These are phyloP conservation scores for Conus canariensis DNA, from an alignment of 2,888 invertebrate species.

Conservation along the genomic window DNA sequence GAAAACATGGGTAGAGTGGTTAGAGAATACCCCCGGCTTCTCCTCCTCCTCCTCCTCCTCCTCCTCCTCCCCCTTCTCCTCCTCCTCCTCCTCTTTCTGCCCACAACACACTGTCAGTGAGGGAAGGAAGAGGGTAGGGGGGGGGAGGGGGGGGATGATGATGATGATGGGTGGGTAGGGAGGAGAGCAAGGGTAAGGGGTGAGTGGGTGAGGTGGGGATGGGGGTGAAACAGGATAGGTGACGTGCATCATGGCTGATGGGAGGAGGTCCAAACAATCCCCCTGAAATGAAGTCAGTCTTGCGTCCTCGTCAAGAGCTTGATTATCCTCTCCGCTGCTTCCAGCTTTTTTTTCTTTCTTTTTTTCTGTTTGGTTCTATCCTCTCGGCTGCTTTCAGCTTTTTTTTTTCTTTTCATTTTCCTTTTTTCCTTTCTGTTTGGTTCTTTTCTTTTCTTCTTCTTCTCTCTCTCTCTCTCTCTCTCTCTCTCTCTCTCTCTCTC, in stretches of 20 bases:
- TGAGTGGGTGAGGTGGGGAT: background rate
- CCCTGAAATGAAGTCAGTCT: slow-evolving; percentile 19
- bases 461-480: too few species aligned
- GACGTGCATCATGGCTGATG: background rate
- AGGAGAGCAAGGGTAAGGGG: background rate
- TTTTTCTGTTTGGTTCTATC: background rate
- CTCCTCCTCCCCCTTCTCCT: background rate
- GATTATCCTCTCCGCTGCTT: slow-evolving; percentile 22
- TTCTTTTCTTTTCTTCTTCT: too few species aligned
- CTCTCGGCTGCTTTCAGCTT: background rate
- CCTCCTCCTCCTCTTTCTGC: too few species aligned
- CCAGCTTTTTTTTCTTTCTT: background rate
- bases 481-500: too few species aligned
- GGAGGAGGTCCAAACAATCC: slow-evolving; percentile 15
- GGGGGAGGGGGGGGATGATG: background rate
- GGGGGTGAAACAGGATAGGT: background rate
- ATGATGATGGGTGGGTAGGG: too few species aligned
- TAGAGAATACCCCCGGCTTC: slow-evolving; percentile 1
- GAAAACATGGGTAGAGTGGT: slow-evolving; percentile 4
- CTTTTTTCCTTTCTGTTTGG: too few species aligned
- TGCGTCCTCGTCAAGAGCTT: background rate
- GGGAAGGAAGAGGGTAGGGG: too few species aligned
- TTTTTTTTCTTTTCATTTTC: too few species aligned
- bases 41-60: background rate
- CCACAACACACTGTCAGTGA: too few species aligned